These are phyloP conservation scores for Spongia lamella DNA, from an alignment of 37 sponge, comb jelly and placozoan species.

Conservation along the genomic window DNA sequence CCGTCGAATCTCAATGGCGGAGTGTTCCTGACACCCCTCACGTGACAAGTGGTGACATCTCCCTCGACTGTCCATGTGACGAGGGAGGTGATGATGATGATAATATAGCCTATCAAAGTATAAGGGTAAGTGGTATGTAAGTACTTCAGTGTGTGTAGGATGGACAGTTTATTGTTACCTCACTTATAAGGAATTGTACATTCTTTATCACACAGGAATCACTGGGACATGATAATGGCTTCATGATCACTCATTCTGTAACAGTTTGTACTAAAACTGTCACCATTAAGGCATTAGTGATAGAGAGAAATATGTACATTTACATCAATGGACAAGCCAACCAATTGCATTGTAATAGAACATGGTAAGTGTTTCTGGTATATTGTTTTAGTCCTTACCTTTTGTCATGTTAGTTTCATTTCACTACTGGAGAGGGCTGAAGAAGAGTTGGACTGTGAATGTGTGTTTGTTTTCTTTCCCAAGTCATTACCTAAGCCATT, in stretches of 20 bases:
- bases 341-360: not conserved
- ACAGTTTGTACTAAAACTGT: too few species aligned
- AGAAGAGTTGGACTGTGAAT: constrained; percentile 13
- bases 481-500: not conserved
- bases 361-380: constrained; percentile 10
- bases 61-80: constrained; percentile 18
- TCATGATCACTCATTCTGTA: too few species aligned
- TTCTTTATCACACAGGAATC: too few species aligned
- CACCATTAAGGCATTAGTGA: too few species aligned
- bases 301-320: too few species aligned
- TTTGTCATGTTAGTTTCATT: constrained; percentile 1
- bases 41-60: not conserved
- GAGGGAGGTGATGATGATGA: constrained; percentile 60
- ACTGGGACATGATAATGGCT: too few species aligned
- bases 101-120: constrained; percentile 41
- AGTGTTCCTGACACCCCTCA: constrained; percentile 29
- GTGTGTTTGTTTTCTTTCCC: constrained; percentile 26
- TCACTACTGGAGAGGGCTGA: constrained; percentile 50
- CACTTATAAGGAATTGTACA: too few species aligned
- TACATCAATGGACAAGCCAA: not conserved
- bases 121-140: constrained; percentile 33
- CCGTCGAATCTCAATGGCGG: constrained; percentile 16
- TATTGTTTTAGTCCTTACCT: not conserved
- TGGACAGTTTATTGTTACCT: too few species aligned
- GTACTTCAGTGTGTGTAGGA: too few species aligned